Conservation (phyloP, 2,113 vertebrate species). For the Calidris pugnax region DNA sequence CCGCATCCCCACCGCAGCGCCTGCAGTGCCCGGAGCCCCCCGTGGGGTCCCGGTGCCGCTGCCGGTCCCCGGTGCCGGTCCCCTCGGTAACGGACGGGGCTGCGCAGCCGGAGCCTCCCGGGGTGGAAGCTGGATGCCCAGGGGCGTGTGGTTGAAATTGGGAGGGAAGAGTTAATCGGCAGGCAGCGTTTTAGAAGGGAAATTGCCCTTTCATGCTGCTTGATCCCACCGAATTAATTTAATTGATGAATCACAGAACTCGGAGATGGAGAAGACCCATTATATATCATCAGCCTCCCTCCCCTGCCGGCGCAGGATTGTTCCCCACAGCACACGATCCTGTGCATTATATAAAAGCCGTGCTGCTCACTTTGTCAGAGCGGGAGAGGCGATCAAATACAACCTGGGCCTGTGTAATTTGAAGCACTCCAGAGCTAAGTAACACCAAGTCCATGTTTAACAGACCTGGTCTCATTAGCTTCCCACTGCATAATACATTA, state of each 20-base stretch:
- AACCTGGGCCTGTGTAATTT: conserved; percentile 24
- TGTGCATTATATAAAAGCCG: conserved; percentile 5
- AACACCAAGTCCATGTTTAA: conserved; percentile 20
- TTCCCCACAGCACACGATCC: background rate
- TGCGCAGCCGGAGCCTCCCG: background rate
- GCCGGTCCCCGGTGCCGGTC: background rate
- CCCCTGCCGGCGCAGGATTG: background rate
- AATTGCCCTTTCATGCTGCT: background rate
- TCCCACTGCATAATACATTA: conserved; percentile 51
- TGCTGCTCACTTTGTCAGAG: conserved; percentile 5
- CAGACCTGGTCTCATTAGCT: conserved; percentile 31
- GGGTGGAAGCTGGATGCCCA: background rate
- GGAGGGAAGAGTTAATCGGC: background rate
- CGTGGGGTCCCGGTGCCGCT: background rate
- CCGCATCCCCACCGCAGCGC: background rate
- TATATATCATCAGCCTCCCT: conserved; percentile 24
- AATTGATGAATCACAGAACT: conserved; percentile 53
- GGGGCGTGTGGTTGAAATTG: background rate
- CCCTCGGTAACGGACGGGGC: background rate
- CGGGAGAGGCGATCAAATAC: background rate
- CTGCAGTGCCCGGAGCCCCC: background rate
- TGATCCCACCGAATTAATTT: conserved; percentile 3
- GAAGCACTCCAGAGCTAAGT: conserved; percentile 13
- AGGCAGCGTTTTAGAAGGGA: background rate
- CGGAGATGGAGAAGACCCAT: conserved; percentile 5